Evolutionary conservation across 35 echinoderm and acorn worm genomes (phyloP).

Genomic region (Ophioderma brevispina): DNA sequence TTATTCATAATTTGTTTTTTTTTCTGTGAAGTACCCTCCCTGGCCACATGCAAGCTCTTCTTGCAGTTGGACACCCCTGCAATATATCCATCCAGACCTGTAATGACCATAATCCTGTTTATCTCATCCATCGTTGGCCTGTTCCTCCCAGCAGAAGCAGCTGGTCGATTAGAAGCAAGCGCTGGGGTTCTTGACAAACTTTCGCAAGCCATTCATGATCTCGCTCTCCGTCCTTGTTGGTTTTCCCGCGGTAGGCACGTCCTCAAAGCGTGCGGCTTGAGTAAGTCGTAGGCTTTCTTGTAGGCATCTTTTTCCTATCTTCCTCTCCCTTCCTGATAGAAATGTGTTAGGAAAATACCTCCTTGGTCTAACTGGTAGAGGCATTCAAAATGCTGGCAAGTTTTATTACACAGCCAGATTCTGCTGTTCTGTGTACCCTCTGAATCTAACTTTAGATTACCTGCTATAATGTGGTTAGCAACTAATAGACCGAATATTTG

Average conservation of each 20-base stretch:
- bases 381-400: too few species aligned
- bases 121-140: slow-evolving; percentile 11
- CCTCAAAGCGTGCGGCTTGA: slow-evolving; percentile 95
- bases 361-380: too few species aligned
- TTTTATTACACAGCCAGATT: too few species aligned
- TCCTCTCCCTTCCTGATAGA: slow-evolving; percentile 88
- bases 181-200: slow-evolving; percentile 92
- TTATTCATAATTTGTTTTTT: too few species aligned
- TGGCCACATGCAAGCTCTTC: not conserved
- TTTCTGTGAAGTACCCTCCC: not conserved
- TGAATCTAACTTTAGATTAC: too few species aligned
- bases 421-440: too few species aligned
- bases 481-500: too few species aligned
- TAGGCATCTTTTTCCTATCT: slow-evolving; percentile 90
- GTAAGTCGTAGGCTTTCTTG: slow-evolving; percentile 86
- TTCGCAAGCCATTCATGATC: slow-evolving; percentile 77
- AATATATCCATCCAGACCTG: not conserved
- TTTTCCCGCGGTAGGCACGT: slow-evolving; percentile 35
- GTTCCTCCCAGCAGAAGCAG: slow-evolving; percentile 89
- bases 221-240: slow-evolving; percentile 74
- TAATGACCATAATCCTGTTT: not conserved
- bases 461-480: too few species aligned
- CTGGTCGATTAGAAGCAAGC: slow-evolving; percentile 95
- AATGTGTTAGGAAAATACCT: too few species aligned
- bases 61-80: not conserved